Conservation (phyloP, 2,113 vertebrate genomes). For the Anolis sagrei region DNA sequence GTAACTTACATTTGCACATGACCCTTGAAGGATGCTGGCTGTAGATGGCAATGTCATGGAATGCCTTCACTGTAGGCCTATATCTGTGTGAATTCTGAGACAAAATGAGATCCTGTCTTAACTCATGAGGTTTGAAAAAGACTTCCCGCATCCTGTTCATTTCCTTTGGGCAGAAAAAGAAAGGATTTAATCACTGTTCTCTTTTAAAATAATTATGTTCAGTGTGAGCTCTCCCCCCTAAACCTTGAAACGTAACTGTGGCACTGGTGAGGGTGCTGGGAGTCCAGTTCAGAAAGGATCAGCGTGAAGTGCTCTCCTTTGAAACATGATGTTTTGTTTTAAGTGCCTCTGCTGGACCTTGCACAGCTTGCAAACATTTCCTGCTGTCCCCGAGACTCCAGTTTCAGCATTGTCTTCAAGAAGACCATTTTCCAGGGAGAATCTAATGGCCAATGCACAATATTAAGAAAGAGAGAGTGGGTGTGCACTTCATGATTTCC, state of each 20-base stretch:
- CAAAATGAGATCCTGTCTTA: too few relatives aligned
- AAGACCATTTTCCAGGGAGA: slow-evolving; percentile 19
- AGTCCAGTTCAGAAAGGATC: slow-evolving; percentile 52
- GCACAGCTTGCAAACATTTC: slow-evolving; percentile 70
- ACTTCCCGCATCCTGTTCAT: accelerated
- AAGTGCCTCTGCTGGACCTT: slow-evolving; percentile 57
- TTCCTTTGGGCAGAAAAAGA: neutral
- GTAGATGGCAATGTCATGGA: too few relatives aligned
- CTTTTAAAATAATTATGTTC: neutral
- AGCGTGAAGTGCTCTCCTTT: slow-evolving; percentile 36
- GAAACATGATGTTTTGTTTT: slow-evolving; percentile 68
- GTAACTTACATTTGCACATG: too few relatives aligned
- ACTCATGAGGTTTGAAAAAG: neutral
- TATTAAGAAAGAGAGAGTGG: neutral
- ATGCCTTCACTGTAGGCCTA: too few relatives aligned
- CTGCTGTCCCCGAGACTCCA: slow-evolving; percentile 55
- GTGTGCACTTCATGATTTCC: neutral
- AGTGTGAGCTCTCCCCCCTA: accelerated
- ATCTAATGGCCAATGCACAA: slow-evolving; percentile 27
- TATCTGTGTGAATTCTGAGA: too few relatives aligned
- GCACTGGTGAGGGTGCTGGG: neutral
- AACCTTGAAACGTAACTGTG: slow-evolving; percentile 31
- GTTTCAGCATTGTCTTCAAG: slow-evolving; percentile 60
- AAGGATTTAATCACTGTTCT: neutral
- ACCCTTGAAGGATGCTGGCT: too few relatives aligned